Conservation (phyloP, 2,888 invertebrate genomes). For the Pseudococcus viburni region DNA sequence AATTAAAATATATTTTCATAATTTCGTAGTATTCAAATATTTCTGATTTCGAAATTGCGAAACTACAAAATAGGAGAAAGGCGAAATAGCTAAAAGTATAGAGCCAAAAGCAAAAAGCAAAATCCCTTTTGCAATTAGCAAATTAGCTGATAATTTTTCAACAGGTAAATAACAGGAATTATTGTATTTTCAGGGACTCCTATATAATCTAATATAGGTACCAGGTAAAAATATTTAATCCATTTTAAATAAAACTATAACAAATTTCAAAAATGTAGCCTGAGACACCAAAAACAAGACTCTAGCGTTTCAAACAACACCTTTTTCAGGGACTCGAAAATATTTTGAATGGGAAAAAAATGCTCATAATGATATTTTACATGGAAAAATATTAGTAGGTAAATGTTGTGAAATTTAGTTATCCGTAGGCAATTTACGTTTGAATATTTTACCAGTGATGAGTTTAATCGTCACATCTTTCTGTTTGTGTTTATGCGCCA, state of each 20-base stretch:
- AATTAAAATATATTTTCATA: too few relatives aligned
- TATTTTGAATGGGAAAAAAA: not conserved
- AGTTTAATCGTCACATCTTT: not conserved
- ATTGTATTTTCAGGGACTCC: too few relatives aligned
- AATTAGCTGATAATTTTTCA: too few relatives aligned
- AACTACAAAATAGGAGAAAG: too few relatives aligned
- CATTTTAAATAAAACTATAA: not conserved
- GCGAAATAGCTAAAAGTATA: too few relatives aligned
- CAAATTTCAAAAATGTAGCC: not conserved
- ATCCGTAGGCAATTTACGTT: slow-evolving; percentile 21
- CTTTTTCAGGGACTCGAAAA: not conserved
- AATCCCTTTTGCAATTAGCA: too few relatives aligned
- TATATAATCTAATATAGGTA: too few relatives aligned
- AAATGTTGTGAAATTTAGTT: slow-evolving; percentile 4
- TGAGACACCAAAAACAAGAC: not conserved
- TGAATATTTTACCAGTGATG: not conserved
- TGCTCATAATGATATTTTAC: not conserved
- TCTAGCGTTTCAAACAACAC: not conserved
- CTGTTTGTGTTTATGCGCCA: not conserved
- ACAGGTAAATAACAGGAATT: too few relatives aligned
- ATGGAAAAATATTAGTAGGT: not conserved
- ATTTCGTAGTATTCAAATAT: too few relatives aligned
- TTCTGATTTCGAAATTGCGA: too few relatives aligned
- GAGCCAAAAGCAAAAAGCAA: too few relatives aligned
- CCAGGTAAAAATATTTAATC: too few relatives aligned